These are phyloP conservation scores for Oreonectes daqikongensis DNA, from an alignment of 2,797 vertebrate species.

Conservation along the genomic window DNA sequence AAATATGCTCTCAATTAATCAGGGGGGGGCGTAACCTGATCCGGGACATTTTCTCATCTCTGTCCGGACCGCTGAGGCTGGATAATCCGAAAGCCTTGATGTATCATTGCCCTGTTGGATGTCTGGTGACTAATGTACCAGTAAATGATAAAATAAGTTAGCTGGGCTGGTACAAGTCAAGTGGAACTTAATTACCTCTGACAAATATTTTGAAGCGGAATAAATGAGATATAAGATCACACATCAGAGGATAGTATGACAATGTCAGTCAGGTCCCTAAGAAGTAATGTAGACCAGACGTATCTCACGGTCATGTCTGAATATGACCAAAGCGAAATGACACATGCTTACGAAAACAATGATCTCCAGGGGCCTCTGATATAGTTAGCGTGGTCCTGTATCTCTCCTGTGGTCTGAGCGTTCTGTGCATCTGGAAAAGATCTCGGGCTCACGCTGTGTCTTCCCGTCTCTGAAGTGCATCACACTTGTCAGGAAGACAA, in stretches of 20 bases:
- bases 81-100: constrained; percentile 46
- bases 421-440: constrained; percentile 55
- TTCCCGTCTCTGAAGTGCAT: constrained; percentile 35
- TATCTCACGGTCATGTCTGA: constrained; percentile 61
- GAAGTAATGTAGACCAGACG: constrained; percentile 78
- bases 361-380: constrained; percentile 10
- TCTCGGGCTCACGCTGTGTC: constrained; percentile 23
- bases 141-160: constrained; percentile 56
- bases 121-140: constrained; percentile 61
- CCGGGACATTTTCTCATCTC: constrained; percentile 38
- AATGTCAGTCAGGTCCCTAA: constrained; percentile 8
- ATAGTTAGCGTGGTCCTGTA: constrained; percentile 18
- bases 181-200: constrained; percentile 60
- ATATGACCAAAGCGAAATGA: constrained; percentile 20
- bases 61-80: constrained; percentile 22
- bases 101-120: constrained; percentile 44
- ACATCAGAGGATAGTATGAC: constrained; percentile 44
- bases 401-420: constrained; percentile 14
- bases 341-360: constrained; percentile 16
- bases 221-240: constrained; percentile 38
- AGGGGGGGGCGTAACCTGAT: constrained; percentile 40
- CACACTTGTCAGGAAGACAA: constrained; percentile 23
- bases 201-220: constrained; percentile 31
- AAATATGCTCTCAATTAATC: constrained; percentile 45
- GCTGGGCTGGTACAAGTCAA: constrained; percentile 51